A percentile compares a stretch with the other conserved stretches of the same genome.
phyloP scores from a whole-genome alignment of 2,113 vertebrate species.

The Colinus virginianus region DNA sequence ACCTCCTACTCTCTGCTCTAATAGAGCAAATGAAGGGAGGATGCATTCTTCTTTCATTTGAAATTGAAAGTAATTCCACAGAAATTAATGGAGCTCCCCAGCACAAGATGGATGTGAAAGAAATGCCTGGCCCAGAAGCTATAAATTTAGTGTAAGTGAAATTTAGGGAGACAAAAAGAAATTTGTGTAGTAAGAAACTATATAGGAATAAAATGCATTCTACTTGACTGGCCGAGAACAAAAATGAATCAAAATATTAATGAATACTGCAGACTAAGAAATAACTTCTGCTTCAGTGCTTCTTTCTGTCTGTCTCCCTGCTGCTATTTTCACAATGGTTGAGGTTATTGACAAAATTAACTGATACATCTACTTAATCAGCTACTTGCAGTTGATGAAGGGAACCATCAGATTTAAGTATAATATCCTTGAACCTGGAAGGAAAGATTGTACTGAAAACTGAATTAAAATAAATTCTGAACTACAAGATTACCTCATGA shows the following conservation, averaged over 20 bases:
- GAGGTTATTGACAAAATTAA: constrained; percentile 17
- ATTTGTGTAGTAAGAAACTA: constrained; percentile 8
- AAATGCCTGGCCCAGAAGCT: background rate
- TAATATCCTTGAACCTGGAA: background rate
- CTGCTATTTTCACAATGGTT: background rate
- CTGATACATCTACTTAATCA: background rate
- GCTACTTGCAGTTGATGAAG: background rate
- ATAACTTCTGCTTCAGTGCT: constrained; percentile 35
- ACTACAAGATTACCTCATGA: background rate
- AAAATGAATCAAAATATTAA: constrained; percentile 55
- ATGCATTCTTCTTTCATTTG: background rate
- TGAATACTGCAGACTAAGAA: constrained; percentile 34
- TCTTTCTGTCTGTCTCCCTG: background rate
- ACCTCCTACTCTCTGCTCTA: background rate
- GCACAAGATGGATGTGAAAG: constrained; percentile 11
- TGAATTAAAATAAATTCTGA: background rate
- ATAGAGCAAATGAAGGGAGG: background rate
- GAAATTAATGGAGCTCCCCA: constrained; percentile 27
- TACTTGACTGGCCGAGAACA: background rate
- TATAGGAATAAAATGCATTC: constrained; percentile 45
- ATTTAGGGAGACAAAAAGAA: background rate
- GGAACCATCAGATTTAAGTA: background rate
- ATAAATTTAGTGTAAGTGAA: constrained; percentile 38
- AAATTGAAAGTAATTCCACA: constrained; percentile 23
- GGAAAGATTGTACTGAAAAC: background rate